Evolutionary conservation across 1,140 invertebrate species (phyloP).

Genomic region (Drosophila seguyi): DNA sequence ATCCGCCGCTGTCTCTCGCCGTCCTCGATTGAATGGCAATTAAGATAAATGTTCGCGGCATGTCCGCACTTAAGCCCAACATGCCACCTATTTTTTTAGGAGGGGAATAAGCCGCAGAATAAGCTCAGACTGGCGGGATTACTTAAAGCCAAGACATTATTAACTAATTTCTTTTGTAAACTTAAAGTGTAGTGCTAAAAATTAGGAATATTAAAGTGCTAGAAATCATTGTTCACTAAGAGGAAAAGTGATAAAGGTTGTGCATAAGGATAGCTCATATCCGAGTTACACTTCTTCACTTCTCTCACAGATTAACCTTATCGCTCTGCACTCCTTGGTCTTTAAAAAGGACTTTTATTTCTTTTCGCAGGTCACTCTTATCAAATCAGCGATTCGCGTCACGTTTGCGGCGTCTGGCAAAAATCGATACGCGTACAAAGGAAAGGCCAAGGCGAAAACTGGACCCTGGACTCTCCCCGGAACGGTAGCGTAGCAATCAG

Average conservation of each 20-base stretch:
- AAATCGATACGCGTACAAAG: constrained; percentile 64
- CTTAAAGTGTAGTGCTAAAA: background rate
- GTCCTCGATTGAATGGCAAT: constrained; percentile 80
- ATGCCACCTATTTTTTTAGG: constrained; percentile 17
- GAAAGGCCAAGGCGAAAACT: constrained; percentile 53
- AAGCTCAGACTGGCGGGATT: background rate
- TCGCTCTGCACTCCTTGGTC: constrained; percentile 1
- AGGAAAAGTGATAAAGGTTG: too few relatives aligned
- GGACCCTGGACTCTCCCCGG: constrained; percentile 14
- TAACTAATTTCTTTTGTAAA: constrained; percentile 63
- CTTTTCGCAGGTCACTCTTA: constrained; percentile 32
- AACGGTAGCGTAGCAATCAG: constrained; percentile 21
- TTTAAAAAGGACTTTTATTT: constrained; percentile 26
- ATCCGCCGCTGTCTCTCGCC: constrained; percentile 44
- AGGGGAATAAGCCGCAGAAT: background rate
- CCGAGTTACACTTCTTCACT: background rate
- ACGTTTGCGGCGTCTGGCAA: constrained; percentile 74
- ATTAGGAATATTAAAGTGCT: background rate
- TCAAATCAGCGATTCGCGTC: constrained; percentile 66
- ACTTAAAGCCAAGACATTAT: constrained; percentile 60
- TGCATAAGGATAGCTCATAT: background rate
- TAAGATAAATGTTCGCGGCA: constrained; percentile 81
- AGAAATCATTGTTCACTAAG: background rate
- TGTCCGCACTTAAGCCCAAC: constrained; percentile 74
- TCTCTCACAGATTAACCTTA: constrained; percentile 1